These are phyloP conservation scores for Trachythela sp. DNA, from an alignment of 64 coral and sea anemone genomes.

Conservation along the genomic window DNA sequence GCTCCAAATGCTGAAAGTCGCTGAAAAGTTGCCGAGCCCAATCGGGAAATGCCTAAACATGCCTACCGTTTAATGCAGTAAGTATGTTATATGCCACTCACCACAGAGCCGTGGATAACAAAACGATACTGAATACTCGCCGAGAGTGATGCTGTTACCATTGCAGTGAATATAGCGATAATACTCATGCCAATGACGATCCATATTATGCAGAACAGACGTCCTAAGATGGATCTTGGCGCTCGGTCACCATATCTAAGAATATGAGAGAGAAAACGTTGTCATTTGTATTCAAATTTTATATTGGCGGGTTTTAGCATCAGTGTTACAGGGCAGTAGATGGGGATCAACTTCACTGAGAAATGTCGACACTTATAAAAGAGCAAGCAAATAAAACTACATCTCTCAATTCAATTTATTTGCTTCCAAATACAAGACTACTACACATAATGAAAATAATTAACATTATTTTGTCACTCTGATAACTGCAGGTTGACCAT, in stretches of 20 bases:
- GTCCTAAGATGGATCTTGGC: slow-evolving; percentile 80
- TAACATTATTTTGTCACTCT: too few relatives aligned
- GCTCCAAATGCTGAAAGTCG: too few relatives aligned
- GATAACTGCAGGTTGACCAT: too few relatives aligned
- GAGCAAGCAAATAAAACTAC: too few relatives aligned
- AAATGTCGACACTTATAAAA: too few relatives aligned
- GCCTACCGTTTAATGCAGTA: neutral
- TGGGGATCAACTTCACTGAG: too few relatives aligned
- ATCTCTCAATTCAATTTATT: too few relatives aligned
- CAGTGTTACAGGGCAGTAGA: too few relatives aligned
- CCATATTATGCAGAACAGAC: slow-evolving; percentile 89
- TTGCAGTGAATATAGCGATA: slow-evolving; percentile 95
- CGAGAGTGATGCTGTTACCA: slow-evolving; percentile 91
- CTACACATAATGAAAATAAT: too few relatives aligned
- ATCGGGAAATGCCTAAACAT: too few relatives aligned
- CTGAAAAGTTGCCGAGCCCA: too few relatives aligned
- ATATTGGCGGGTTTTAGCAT: neutral
- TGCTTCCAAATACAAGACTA: too few relatives aligned
- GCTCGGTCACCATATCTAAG: slow-evolving; percentile 88
- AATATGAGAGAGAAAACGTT: neutral
- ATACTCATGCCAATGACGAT: slow-evolving; percentile 91
- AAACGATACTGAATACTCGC: slow-evolving; percentile 97
- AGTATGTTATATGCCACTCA: slow-evolving; percentile 13
- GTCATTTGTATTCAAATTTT: neutral
- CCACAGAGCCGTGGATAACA: slow-evolving; percentile 75